Conservation (phyloP, 2,888 invertebrate species). For the Xanthia togata region DNA sequence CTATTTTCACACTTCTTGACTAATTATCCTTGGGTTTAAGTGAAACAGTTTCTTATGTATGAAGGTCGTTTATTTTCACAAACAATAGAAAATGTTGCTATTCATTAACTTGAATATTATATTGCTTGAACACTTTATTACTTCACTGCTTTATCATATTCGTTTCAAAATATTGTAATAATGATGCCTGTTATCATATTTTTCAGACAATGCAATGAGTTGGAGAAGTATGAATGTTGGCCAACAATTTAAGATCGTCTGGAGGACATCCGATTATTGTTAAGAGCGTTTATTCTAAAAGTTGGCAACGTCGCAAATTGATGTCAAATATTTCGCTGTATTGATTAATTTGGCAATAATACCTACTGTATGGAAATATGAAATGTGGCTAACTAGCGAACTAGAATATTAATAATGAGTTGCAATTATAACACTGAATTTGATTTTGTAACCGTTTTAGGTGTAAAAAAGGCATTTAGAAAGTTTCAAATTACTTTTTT, state of each 20-base stretch:
- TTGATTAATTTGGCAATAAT: too few species aligned
- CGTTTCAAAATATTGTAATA: constrained; percentile 4
- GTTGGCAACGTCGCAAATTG: too few species aligned
- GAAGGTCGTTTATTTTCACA: constrained; percentile 60
- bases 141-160: constrained; percentile 12
- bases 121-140: constrained; percentile 7
- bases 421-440: too few species aligned
- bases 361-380: too few species aligned
- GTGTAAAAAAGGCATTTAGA: too few species aligned
- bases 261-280: constrained; percentile 23
- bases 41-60: constrained; percentile 55
- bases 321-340: too few species aligned
- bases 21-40: constrained; percentile 58
- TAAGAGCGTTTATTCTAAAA: too few species aligned
- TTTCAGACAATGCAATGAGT: constrained; percentile 15
- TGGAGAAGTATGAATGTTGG: constrained; percentile 19
- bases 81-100: constrained; percentile 47
- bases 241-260: constrained; percentile 31
- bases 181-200: neutral
- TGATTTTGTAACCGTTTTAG: too few species aligned
- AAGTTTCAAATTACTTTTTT: too few species aligned
- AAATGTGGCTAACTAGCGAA: too few species aligned
- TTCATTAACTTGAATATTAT: constrained; percentile 19
- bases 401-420: too few species aligned
- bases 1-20: constrained; percentile 51